Evolutionary conservation across 1,140 invertebrate genomes (phyloP).

Genomic region (Chrysopa pallens): DNA sequence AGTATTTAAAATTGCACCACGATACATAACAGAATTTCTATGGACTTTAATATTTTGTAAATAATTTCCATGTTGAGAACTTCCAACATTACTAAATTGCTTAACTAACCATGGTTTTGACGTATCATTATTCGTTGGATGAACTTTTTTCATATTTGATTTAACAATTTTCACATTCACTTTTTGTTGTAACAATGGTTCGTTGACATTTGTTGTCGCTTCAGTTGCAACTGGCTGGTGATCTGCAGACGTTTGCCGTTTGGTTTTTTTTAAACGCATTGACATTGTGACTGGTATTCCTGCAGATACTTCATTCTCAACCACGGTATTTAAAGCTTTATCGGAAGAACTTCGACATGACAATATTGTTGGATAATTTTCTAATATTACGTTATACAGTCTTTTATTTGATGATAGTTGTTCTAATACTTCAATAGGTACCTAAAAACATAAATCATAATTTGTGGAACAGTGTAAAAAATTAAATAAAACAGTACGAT

Average conservation of each 20-base stretch:
- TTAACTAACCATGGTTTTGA: conserved; percentile 31
- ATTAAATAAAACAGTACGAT: too few relatives aligned
- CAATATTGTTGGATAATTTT: conserved; percentile 51
- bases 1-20: conserved; percentile 64
- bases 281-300: conserved; percentile 37
- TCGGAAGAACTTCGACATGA: conserved; percentile 43
- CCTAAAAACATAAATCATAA: conserved; percentile 26
- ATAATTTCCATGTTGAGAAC: conserved; percentile 31
- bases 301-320: conserved; percentile 16
- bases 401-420: conserved; percentile 41
- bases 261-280: conserved; percentile 35
- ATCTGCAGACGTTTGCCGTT: conserved; percentile 13
- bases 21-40: conserved; percentile 63
- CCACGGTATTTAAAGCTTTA: conserved; percentile 31
- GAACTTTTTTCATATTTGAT: neutral
- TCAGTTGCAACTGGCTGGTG: conserved; percentile 7
- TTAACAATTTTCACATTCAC: neutral
- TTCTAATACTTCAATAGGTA: conserved; percentile 43
- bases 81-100: conserved; percentile 16
- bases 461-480: too few relatives aligned
- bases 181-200: conserved; percentile 5
- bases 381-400: conserved; percentile 48
- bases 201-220: conserved; percentile 2
- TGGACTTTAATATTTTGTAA: conserved; percentile 57
- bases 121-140: neutral